phyloP scores from a whole-genome alignment of 2,113 vertebrate species.

The Carassius carassius region DNA sequence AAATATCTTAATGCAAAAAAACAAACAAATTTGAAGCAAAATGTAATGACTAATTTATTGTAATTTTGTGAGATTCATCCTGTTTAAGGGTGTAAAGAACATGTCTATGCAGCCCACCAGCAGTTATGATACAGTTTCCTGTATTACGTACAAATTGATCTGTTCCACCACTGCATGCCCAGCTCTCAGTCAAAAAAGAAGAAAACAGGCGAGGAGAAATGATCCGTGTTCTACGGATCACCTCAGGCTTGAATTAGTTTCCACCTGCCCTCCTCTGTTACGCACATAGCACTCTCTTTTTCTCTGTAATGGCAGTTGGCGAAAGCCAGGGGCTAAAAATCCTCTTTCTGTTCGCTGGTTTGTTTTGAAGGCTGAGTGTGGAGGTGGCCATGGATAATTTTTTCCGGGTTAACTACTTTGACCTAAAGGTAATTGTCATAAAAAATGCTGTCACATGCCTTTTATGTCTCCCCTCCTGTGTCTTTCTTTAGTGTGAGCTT shows the following conservation, averaged over 20 bases:
- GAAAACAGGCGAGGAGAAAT: conserved; percentile 53
- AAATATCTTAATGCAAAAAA: no score
- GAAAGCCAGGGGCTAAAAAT: conserved; percentile 55
- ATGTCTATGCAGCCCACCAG: conserved; percentile 6
- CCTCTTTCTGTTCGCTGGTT: conserved; percentile 55
- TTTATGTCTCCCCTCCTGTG: conserved; percentile 48
- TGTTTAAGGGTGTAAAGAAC: not conserved
- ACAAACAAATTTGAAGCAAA: no score
- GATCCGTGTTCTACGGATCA: conserved; percentile 52
- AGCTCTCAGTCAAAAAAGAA: conserved; percentile 30
- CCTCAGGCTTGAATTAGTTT: conserved; percentile 62
- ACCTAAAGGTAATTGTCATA: conserved; percentile 60
- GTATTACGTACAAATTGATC: conserved; percentile 47
- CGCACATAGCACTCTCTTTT: conserved; percentile 58
- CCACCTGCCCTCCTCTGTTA: conserved; percentile 58
- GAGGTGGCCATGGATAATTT: conserved; percentile 55
- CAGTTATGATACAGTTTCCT: conserved; percentile 25
- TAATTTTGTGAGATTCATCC: not conserved
- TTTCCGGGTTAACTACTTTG: conserved; percentile 59
- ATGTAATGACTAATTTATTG: not conserved
- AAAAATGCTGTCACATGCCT: conserved; percentile 53
- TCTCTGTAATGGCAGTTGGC: conserved; percentile 57
- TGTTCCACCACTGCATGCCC: conserved; percentile 25
- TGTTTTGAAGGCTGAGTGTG: conserved; percentile 51
- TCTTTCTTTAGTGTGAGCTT: conserved; percentile 37